Percentiles rank a stretch among this genome's conserved stretches.
phyloP scores from a whole-genome alignment of 1,140 invertebrate genomes.

The Coboldia fuscipes region DNA sequence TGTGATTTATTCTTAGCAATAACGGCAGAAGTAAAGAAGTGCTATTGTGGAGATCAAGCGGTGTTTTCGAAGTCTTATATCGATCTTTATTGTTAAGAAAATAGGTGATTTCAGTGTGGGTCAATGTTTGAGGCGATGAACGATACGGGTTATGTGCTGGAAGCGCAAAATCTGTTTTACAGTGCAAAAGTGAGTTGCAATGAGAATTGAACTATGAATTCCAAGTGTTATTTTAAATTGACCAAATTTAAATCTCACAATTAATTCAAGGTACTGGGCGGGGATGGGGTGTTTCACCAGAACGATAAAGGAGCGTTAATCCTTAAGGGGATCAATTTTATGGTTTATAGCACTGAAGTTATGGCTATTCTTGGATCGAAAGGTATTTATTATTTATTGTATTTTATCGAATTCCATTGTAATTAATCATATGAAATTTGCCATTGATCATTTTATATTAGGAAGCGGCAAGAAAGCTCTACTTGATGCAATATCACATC shows the following conservation, averaged over 20 bases:
- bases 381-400: conserved; percentile 25
- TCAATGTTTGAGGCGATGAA: too few relatives aligned
- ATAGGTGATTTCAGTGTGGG: too few relatives aligned
- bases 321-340: conserved; percentile 74
- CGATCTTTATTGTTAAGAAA: too few relatives aligned
- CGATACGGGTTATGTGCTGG: conserved; percentile 61
- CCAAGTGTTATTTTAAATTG: neutral
- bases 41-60: too few relatives aligned
- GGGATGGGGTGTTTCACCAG: conserved; percentile 60
- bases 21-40: too few relatives aligned
- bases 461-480: conserved; percentile 78
- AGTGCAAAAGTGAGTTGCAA: conserved; percentile 47
- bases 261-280: conserved; percentile 45
- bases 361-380: conserved; percentile 81
- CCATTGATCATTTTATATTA: conserved; percentile 12
- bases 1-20: too few relatives aligned
- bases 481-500: conserved; percentile 72
- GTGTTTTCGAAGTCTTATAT: too few relatives aligned
- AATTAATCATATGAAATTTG: neutral
- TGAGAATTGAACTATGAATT: neutral
- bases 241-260: conserved; percentile 1
- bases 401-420: neutral
- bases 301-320: conserved; percentile 62
- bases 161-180: conserved; percentile 73
- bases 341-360: conserved; percentile 76